Evolutionary conservation across 2,797 vertebrate species (phyloP).

Genomic region (Sorex maritimensis): DNA sequence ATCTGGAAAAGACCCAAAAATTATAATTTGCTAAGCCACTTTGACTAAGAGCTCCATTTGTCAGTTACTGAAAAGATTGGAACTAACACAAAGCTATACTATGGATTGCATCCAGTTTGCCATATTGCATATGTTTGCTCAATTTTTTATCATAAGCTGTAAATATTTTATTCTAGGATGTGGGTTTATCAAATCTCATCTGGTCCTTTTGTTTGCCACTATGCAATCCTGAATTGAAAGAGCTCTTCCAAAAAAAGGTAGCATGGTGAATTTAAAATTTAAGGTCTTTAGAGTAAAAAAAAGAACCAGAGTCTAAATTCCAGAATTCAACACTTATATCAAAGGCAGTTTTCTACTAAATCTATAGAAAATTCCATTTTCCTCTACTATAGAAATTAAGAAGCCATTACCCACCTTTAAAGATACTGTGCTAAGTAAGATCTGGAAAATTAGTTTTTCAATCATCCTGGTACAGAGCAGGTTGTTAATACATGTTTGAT

Average conservation of each 20-base stretch:
- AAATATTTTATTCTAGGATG: constrained; percentile 29
- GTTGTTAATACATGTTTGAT: not conserved
- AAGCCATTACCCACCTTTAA: not conserved
- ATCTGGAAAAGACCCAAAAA: not conserved
- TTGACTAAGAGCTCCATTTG: not conserved
- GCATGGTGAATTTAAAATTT: not conserved
- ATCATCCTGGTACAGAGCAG: not conserved
- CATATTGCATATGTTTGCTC: not conserved
- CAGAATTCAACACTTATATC: not conserved
- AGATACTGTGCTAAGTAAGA: not conserved
- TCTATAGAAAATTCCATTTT: constrained; percentile 28
- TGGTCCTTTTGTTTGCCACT: not conserved
- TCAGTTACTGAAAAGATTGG: not conserved
- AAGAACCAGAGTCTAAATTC: not conserved
- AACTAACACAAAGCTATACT: not conserved
- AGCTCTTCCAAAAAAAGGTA: not conserved
- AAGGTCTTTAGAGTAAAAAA: not conserved
- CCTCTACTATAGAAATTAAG: not conserved
- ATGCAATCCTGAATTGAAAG: constrained; percentile 13
- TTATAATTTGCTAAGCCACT: not conserved
- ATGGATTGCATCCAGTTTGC: not conserved
- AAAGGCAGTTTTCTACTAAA: constrained; percentile 2
- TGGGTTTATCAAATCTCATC: not conserved
- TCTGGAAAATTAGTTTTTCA: not conserved
- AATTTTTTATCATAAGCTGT: not conserved